A percentile compares a stretch with the other conserved stretches of the same genome.
Evolutionary conservation across 2,888 invertebrate genomes (phyloP).

Genomic region (Anticlea derivata): DNA sequence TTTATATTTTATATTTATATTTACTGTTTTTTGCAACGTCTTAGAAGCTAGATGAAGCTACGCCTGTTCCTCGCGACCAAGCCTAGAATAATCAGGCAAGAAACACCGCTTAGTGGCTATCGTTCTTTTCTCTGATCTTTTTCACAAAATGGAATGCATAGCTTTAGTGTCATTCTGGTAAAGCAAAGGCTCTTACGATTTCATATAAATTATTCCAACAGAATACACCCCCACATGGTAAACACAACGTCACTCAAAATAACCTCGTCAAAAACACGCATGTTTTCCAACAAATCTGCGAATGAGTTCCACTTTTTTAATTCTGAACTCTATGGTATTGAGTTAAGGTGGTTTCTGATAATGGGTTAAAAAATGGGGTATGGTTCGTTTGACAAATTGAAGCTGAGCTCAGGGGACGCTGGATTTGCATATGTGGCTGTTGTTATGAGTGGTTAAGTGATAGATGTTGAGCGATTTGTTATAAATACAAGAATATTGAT

Average conservation of each 20-base stretch:
- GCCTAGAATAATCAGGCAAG: too few species aligned
- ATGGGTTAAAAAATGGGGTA: conserved; percentile 40
- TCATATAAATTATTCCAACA: conserved; percentile 12
- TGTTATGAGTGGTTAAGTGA: conserved; percentile 39
- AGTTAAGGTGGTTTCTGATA: conserved; percentile 30
- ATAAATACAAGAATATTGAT: background rate
- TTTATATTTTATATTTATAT: too few species aligned
- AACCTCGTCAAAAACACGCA: conserved; percentile 34
- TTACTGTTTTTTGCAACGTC: too few species aligned
- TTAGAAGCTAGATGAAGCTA: too few species aligned
- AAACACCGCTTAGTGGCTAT: too few species aligned
- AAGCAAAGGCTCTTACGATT: too few species aligned
- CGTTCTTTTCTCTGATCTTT: too few species aligned
- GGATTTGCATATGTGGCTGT: conserved; percentile 69
- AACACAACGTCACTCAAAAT: conserved; percentile 28
- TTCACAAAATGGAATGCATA: too few species aligned
- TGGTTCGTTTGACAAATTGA: conserved; percentile 67
- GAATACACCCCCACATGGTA: conserved; percentile 10
- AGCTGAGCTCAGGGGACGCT: conserved; percentile 57
- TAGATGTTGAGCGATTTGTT: conserved; percentile 13
- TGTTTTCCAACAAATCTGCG: conserved; percentile 23
- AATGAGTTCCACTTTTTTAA: conserved; percentile 9
- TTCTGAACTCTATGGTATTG: conserved; percentile 34
- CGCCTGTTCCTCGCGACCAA: too few species aligned
- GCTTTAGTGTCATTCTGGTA: too few species aligned